Evolutionary conservation across 2,797 vertebrate species (phyloP).

Genomic region (Cryptoprocta ferox): DNA sequence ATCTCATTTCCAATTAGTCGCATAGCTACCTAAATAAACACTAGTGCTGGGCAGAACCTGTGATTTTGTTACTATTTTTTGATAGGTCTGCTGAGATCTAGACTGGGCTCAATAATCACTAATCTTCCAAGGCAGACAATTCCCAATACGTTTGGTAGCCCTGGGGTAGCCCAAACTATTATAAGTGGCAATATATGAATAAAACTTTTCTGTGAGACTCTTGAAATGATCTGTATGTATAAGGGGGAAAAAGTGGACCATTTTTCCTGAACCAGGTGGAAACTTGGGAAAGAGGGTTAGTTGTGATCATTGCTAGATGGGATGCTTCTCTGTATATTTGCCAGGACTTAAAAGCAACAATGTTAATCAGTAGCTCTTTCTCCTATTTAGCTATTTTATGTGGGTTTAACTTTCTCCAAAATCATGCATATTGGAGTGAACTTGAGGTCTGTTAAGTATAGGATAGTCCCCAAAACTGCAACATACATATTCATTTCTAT

Average conservation of each 20-base stretch:
- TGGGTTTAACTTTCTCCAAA: not conserved
- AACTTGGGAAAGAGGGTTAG: not conserved
- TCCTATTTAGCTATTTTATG: not conserved
- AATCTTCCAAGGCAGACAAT: not conserved
- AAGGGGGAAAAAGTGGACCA: not conserved
- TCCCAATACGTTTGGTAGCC: not conserved
- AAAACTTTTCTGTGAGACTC: not conserved
- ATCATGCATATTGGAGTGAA: not conserved
- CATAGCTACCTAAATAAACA: not conserved
- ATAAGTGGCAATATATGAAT: not conserved
- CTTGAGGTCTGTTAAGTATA: not conserved
- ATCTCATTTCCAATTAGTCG: not conserved
- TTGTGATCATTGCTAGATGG: not conserved
- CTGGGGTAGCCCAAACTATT: not conserved
- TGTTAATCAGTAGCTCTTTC: not conserved
- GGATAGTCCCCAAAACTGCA: not conserved
- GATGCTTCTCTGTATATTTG: not conserved
- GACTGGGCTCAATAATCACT: not conserved
- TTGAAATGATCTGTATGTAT: not conserved
- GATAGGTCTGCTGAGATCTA: not conserved
- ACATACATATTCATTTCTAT: not conserved
- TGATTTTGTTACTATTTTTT: not conserved
- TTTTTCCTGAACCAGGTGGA: not conserved
- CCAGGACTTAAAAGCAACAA: not conserved
- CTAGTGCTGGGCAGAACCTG: not conserved